Base-by-base conservation (phyloP, 92 coral and sea anemone genomes). In the Epizoanthus illoricatus region DNA sequence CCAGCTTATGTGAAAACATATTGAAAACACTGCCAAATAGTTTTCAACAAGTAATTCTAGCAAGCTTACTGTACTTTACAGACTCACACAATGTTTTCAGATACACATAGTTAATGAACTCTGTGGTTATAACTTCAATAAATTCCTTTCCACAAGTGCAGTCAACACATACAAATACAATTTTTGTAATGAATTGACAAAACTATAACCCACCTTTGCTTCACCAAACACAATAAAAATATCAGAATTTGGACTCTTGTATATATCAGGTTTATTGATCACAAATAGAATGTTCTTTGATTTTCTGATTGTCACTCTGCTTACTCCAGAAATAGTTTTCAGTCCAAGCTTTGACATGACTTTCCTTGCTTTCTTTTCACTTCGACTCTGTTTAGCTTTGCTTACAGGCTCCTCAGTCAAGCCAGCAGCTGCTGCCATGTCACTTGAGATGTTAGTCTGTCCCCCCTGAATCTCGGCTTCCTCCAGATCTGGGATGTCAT, bases 241-340 rank as follows among this genome's bases (percentile, higher is more conserved):
- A 74, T 96, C 99, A 2, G 98, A 90, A 9, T 86, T 94, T 72
- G 99, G 99, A 80, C 80, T 93, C 71, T 93, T 96, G 88, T 84
- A 93, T 13, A 96, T 98, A 62, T 96, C 99, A 13, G 99, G 99
- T 69, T 90, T 96, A 85, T 85, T 87, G 79, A 96, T 91, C 7
- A 96, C 98, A 74, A 96, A 96, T 74, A 96, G 86, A 84, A 96
- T 96, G 84, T 96, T 96, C 86, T 96, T 96, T 73, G 99, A 96
- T 90, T 96, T 96, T 80, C 99, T 84, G 20, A 96, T 92, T 0
- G 99, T 92, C 10, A 96, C 97, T 84, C 99, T 81, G 80, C 75
- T 93, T 8, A 96, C 98, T 59, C 94, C 98, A 15, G 90, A 19
- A 33, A 96, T 88, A 81, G 63, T 82, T 85, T 96, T 96, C 18